Base-by-base conservation (phyloP, 2,113 vertebrate genomes). In the Zosterops japonicus region DNA sequence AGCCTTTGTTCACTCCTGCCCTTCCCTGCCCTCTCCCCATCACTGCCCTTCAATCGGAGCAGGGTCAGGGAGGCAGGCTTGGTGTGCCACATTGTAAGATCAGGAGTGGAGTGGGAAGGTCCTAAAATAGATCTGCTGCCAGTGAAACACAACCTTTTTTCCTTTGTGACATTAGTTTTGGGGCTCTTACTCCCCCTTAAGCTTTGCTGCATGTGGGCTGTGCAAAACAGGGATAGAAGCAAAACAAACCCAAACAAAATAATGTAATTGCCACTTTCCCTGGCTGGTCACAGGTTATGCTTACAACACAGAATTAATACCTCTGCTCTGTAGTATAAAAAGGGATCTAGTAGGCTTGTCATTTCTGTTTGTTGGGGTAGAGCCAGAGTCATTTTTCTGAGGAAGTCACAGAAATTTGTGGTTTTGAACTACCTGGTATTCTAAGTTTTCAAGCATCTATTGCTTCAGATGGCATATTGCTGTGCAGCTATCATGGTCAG, bases 401-500 rank as follows among this genome's bases (percentile, higher is more conserved):
- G 47, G 14, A 74, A 86, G 20, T n/a, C 49, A 80, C 16, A 59
- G 71, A 74, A 56, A 81, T 87, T 24, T 50, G 10, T 63, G 52
- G 29, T 74, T 60, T 90, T 86, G 76, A 87, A 36, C 79, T 93
- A 77, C 89, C 91, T 78, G 76, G 8, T 90, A 81, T 71, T 70
- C 18, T 59, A 79, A 83, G 36, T 83, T 96, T 82, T 75, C 90
- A 93, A 87, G 60, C 72, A 76, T 24, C 64, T 52, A 11, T 47
- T 88, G 21, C 42, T 89, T 96, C 87, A 91, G 65, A 81, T 94
- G 83, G 65, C 55, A 24, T 29, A 89, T 94, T 95, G 63, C 61
- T 93, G 52, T 80, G 81, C 50, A 94, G 94, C 55, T 96, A 94
- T 93, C 76, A 52, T 89, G 93, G 91, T 93, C 87, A 89, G 72